These are phyloP conservation scores for Pogonocherus hispidulus DNA, from an alignment of 2,888 invertebrate genomes.

Conservation along the genomic window DNA sequence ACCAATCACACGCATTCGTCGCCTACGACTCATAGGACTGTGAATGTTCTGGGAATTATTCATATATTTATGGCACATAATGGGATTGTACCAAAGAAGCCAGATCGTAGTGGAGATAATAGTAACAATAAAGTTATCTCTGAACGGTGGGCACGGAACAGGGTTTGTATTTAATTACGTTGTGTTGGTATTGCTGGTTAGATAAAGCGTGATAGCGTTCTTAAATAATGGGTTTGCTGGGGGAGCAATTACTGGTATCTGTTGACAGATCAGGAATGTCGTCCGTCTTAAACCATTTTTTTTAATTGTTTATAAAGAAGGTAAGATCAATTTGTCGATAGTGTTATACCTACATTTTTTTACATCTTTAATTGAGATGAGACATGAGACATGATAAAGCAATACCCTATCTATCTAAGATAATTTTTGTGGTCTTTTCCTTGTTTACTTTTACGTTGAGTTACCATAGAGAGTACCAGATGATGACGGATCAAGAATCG, in stretches of 20 bases:
- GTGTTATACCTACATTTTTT: no score
- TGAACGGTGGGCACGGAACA: conserved; percentile 37
- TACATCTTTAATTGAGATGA: no score
- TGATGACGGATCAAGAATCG: no score
- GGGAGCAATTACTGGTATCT: conserved; percentile 15
- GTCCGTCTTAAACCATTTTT: background rate
- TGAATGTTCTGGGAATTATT: conserved; percentile 39
- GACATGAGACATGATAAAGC: no score
- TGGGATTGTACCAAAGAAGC: conserved; percentile 37
- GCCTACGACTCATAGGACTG: background rate
- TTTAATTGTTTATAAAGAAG: background rate
- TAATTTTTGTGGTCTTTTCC: no score
- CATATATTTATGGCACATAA: conserved; percentile 40
- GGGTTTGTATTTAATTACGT: conserved; percentile 28
- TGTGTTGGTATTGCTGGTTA: conserved; percentile 43
- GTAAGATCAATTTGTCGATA: no score
- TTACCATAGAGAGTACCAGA: no score
- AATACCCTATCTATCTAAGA: no score
- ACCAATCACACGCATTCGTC: conserved; percentile 31
- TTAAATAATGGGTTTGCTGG: background rate
- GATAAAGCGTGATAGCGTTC: conserved; percentile 21
- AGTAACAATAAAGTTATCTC: conserved; percentile 43
- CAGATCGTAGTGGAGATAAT: conserved; percentile 35
- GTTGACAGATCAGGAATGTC: background rate
- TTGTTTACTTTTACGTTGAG: no score